These are phyloP conservation scores for Heliornis fulica DNA, from an alignment of 2,113 vertebrate species.

Conservation along the genomic window DNA sequence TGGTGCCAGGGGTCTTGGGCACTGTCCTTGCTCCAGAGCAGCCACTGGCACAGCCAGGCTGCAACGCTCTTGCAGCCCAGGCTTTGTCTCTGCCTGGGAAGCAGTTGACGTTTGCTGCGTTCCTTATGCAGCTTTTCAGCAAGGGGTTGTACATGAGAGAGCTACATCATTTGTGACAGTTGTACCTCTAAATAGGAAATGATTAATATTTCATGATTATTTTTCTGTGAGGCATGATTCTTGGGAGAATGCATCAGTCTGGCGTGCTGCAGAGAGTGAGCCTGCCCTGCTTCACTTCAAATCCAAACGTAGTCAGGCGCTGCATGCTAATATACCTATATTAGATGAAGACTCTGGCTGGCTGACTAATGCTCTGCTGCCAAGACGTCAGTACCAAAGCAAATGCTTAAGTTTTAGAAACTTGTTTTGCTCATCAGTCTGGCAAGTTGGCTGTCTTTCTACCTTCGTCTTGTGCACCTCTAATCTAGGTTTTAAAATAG, in stretches of 20 bases:
- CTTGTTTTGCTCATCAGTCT: neutral
- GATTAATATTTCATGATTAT: constrained; percentile 59
- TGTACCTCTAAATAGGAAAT: constrained; percentile 41
- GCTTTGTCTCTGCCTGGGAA: accelerated
- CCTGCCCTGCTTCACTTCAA: neutral
- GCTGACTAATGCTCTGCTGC: neutral
- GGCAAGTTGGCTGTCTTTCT: neutral
- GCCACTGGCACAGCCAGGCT: accelerated
- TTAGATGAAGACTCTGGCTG: neutral
- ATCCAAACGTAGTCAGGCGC: neutral
- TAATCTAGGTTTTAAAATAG: neutral
- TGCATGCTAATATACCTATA: neutral
- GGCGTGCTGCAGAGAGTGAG: neutral
- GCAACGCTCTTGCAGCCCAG: accelerated
- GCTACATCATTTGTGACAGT: constrained; percentile 14
- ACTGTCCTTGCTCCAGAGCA: neutral
- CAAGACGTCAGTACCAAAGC: neutral
- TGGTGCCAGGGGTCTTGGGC: accelerated
- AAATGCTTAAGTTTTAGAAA: neutral
- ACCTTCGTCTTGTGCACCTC: neutral
- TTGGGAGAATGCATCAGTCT: constrained; percentile 16
- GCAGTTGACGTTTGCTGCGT: accelerated
- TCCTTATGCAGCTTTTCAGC: neutral
- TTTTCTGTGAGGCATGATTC: constrained; percentile 22
- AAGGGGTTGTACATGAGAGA: neutral